Evolutionary conservation across 1,140 invertebrate genomes (phyloP), one percentile per base, ranked within the genome.

Genomic region (Oncopodura yosiiana): DNA sequence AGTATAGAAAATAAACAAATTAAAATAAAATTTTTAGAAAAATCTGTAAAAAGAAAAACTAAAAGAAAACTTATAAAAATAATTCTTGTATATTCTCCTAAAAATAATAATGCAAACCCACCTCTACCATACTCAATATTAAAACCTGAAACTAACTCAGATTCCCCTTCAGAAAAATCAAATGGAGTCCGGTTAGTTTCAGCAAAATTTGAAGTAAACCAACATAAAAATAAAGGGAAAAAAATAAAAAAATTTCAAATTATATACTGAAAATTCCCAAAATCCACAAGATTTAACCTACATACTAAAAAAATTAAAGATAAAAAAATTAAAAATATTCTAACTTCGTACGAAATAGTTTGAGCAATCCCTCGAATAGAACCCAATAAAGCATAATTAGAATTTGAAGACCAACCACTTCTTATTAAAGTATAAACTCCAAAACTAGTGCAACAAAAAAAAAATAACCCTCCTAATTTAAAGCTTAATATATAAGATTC

Each of bases 91-190:
- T 84, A 84, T 65, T 84, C 80, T 32, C 74, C 71, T 69, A 84
- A 74, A 79, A 83, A 83, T 76, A 84, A 76, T 69, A 83, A 73
- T 58, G 77, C 75, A 81, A 84, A 84, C n/a, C 69, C 69, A 0
- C 74, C 72, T 67, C 75, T 75, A 71, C 74, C 74, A 75, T 81
- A 84, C 63, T 84, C 81, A 67, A 78, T 70, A 78, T 84, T 84
- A 82, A 81, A 85, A 8, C 81, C 81, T 26, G 79, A 85, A 64
- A 84, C 79, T 73, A 84, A 76, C 68, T 85, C 81, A 41, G 77
- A 81, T 67, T 85, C 80, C 0, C 79, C 78, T 65, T 84, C 81
- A 64, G 78, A 74, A 76, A 85, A 83, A 81, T 85, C 82, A 81
- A 83, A 84, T 56, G 80, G 81, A 66, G 78, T 77, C 0, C 81